These are phyloP conservation scores for Brachyalestes nurse DNA, from an alignment of 2,797 vertebrate genomes.

Conservation along the genomic window DNA sequence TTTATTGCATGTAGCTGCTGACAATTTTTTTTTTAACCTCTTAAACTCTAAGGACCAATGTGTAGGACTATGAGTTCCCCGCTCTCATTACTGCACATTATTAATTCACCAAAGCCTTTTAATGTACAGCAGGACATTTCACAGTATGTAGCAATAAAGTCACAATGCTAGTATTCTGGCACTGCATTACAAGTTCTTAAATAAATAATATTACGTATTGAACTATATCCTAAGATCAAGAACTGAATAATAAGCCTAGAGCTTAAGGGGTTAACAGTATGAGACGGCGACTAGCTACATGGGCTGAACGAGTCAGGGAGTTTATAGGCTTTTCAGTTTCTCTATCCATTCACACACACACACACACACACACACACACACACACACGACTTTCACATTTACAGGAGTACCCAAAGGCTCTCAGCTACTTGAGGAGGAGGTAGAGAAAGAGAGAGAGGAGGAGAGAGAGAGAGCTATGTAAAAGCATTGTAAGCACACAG, in stretches of 20 bases:
- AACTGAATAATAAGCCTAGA: not conserved
- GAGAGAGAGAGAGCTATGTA: no score
- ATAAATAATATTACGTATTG: not conserved
- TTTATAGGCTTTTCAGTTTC: not conserved
- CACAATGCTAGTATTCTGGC: not conserved
- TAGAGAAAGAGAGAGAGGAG: no score
- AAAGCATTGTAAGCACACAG: no score
- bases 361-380: conserved; percentile 40
- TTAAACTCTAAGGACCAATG: not conserved
- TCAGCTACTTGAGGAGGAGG: no score
- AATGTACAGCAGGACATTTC: not conserved
- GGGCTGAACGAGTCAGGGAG: not conserved
- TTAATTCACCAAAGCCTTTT: not conserved
- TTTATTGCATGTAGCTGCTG: not conserved
- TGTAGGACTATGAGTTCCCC: not conserved
- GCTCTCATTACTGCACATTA: not conserved
- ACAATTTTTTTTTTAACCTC: not conserved
- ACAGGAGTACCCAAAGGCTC: no score
- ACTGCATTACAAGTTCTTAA: not conserved
- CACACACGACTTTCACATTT: not conserved
- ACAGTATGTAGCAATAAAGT: not conserved
- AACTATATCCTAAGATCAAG: not conserved
- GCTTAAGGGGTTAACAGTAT: not conserved
- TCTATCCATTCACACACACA: conserved; percentile 17
- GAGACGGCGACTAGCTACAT: not conserved